Evolutionary conservation across 2,888 invertebrate species (phyloP), one percentile per base, ranked within the genome.

Genomic region (Mimachlamys varia): DNA sequence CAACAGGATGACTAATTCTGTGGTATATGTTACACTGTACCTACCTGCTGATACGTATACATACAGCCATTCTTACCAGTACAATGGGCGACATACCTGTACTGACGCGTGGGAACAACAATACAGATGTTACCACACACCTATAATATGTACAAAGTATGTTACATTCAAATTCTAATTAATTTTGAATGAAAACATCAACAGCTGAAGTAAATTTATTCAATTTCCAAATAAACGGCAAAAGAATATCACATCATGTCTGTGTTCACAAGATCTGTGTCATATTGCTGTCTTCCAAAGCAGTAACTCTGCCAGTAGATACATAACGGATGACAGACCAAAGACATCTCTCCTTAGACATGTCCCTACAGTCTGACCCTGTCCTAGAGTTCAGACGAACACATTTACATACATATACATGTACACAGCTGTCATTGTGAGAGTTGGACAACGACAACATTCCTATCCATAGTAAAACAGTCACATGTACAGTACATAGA

Each of bases 1-100:
- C 76, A 76, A 33, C 76, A 27, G 33, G 76, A 76, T 76, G 76
- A 76, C 76, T 76, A 76, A 76, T 76, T 76, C 76, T 33, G 33
- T 17, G 33, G 76, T 33, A 22, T 33, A 19, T 76, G 13, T 76
- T 76, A 76, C 76, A 76, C 62, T 62, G n/a, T 62, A 62, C 76
- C 33, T 13, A 33, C 76, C 27, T 27, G n/a, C n/a, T n/a, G n/a
- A n/a, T n/a, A n/a, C n/a, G n/a, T n/a, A 27, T 76, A 22, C 27
- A 76, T 58, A 58, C 13, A 33, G 33, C 76, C 76, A 27, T 76
- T 76, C 76, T 27, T 76, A 76, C 76, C 76, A 33, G 76, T 76
- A 76, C 76, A 76, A 76, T 76, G 76, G 13, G 22, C 15, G 76
- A 76, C 76, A 76, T 27, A 76, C 76, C 76, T 76, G 76, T 76